Evolutionary conservation across 2,113 vertebrate genomes (phyloP), one percentile per base, ranked within the genome.

Genomic region (Pteropus alecto): DNA sequence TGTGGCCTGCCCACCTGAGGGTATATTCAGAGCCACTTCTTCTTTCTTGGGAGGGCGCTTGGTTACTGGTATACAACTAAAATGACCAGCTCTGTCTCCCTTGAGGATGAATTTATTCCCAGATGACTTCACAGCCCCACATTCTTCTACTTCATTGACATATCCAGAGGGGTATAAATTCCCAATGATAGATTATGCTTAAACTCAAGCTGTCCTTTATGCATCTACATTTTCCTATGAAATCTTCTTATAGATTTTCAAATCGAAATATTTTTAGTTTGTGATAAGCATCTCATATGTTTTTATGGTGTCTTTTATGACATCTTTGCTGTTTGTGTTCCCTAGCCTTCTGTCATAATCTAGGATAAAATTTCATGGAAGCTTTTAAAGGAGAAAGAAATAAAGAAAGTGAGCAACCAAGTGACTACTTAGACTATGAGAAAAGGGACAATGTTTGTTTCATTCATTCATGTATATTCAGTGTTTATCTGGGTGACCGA

Each of bases 111-210:
- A 1, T 38, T 84, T 8, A 12, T 78, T 35, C 48, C 30, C 63
- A 26, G 10, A 81, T 73, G n/a, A 14, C 18, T 28, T 70, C 33
- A 33, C 0, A 18, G 43, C 5, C 30, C 26, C 22, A 26, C 15
- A 26, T 30, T 8, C 21, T 51, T 46, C 41, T 10, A 3, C 28
- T 43, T 38, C 30, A 41, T 2, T 54, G 56, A 24, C 16, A 3
- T 18, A 10, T 26, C 28, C 0, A 18, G 11, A n/a, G 1, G 21
- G 19, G 3, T 33, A 15, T 24, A 48, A 41, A 28, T 15, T 33
- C 60, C 7, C 2, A 9, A 58, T 22, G 5, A 33, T 60, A 26
- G 24, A 4, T 73, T 67, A 11, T 7, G 35, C 30, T n/a, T 21
- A 26, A 43, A 2, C 51, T 81, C 35, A 19, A 6, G 5, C 18